These are phyloP conservation scores for Stichopus chloronotus DNA, from an alignment of 35 echinoderm and acorn worm genomes.

Conservation along the genomic window DNA sequence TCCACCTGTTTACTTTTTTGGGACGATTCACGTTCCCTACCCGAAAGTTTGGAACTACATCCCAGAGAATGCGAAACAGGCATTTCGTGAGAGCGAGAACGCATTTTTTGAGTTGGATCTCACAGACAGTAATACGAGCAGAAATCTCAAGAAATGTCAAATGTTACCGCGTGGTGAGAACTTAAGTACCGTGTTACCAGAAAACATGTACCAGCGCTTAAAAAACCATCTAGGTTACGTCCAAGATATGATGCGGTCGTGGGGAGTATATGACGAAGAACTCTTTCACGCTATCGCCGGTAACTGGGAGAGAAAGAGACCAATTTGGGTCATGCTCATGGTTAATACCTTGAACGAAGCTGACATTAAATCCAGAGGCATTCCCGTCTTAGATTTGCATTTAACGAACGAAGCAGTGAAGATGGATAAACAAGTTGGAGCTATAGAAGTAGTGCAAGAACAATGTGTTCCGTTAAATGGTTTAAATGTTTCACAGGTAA, in stretches of 20 bases:
- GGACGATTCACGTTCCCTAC: conserved; percentile 98
- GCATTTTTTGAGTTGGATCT: conserved; percentile 97
- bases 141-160: conserved; percentile 83
- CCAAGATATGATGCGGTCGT: conserved; percentile 89
- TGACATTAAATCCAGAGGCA: conserved; percentile 90
- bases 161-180: conserved; percentile 93
- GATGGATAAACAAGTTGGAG: conserved; percentile 88
- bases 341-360: conserved; percentile 94
- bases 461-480: conserved; percentile 95
- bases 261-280: conserved; percentile 92
- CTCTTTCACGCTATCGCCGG: conserved; percentile 95
- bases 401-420: conserved; percentile 89
- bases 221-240: conserved; percentile 95
- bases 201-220: conserved; percentile 81
- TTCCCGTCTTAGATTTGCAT: conserved; percentile 96
- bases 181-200: conserved; percentile 86
- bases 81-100: conserved; percentile 91
- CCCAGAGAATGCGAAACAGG: conserved; percentile 89
- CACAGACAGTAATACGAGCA: conserved; percentile 81
- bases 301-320: conserved; percentile 95
- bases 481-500: conserved; percentile 96
- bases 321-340: conserved; percentile 97
- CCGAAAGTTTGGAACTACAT: conserved; percentile 97
- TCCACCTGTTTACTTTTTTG: conserved; percentile 94
- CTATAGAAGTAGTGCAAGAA: conserved; percentile 91